Percentiles rank a stretch among this genome's conserved stretches.
phyloP scores from a whole-genome alignment of 2,113 vertebrate genomes.

The Chaenogobius annularis region DNA sequence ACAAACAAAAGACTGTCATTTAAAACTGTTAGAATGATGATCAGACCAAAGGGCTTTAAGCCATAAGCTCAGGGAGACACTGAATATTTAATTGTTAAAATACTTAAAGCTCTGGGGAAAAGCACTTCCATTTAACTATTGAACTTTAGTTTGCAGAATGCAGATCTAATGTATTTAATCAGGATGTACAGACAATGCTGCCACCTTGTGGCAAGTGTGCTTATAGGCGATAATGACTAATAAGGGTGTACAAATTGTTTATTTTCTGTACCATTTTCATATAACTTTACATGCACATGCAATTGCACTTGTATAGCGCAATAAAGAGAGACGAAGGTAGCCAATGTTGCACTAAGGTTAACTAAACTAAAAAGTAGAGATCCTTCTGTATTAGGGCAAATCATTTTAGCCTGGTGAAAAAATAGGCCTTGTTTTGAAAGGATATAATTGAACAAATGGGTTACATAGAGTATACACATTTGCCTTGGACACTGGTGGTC shows the following conservation, averaged over 20 bases:
- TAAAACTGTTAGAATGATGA: slow-evolving; percentile 90
- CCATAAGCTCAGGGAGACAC: slow-evolving; percentile 20
- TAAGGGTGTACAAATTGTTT: neutral
- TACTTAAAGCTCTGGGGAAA: slow-evolving; percentile 1
- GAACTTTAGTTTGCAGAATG: neutral
- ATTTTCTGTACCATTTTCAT: neutral
- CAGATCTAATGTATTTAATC: slow-evolving; percentile 2
- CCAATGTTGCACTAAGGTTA: neutral
- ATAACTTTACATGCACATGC: neutral
- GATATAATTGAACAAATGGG: no score
- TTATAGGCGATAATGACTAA: neutral
- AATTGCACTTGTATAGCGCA: neutral
- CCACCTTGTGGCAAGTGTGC: slow-evolving; percentile 45
- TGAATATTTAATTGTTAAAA: neutral
- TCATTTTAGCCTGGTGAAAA: neutral
- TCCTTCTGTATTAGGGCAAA: neutral
- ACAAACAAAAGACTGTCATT: slow-evolving; percentile 83
- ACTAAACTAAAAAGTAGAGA: neutral
- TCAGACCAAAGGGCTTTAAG: slow-evolving; percentile 84
- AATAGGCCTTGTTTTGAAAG: neutral
- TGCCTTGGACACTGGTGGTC: neutral
- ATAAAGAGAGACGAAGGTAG: neutral
- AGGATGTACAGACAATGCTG: slow-evolving; percentile 37
- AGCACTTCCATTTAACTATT: neutral
- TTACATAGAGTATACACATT: neutral